Conservation (phyloP, 2,888 invertebrate genomes). For the Drosophila mulleri region DNA sequence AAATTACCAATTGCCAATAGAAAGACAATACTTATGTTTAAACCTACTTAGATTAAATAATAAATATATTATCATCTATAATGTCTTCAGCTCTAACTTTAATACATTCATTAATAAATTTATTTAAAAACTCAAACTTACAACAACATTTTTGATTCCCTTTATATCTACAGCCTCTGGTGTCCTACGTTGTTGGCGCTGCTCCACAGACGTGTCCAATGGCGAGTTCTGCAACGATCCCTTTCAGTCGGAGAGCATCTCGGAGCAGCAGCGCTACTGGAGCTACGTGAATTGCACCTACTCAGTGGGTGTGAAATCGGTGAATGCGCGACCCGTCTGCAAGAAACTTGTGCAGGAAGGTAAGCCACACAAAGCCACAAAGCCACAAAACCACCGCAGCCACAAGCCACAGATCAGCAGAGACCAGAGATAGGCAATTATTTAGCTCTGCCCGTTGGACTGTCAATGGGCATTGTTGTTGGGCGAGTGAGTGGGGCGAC, state of each 20-base stretch:
- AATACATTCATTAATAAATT: too few species aligned
- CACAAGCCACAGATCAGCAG: conserved; percentile 7
- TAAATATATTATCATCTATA: too few species aligned
- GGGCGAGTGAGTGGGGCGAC: conserved; percentile 42
- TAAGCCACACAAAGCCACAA: conserved; percentile 84
- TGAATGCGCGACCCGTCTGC: conserved; percentile 88
- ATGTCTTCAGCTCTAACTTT: too few species aligned
- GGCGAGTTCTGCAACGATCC: conserved; percentile 90
- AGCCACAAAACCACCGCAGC: conserved; percentile 9
- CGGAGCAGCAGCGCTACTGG: conserved; percentile 85
- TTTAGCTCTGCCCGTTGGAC: conserved; percentile 40
- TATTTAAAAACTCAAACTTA: background rate
- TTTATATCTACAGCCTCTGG: conserved; percentile 86
- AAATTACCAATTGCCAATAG: too few species aligned
- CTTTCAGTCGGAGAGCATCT: conserved; percentile 87
- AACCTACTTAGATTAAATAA: too few species aligned
- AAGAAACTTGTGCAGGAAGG: conserved; percentile 91
- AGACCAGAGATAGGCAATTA: conserved; percentile 36
- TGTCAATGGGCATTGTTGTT: conserved; percentile 47
- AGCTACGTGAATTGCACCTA: conserved; percentile 85
- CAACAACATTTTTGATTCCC: too few species aligned
- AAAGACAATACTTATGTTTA: too few species aligned
- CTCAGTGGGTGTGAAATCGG: conserved; percentile 85
- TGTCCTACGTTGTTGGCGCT: conserved; percentile 91
- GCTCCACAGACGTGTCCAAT: conserved; percentile 88